Base-by-base conservation (phyloP, 1,140 invertebrate genomes). In the Metaphire vulgaris region DNA sequence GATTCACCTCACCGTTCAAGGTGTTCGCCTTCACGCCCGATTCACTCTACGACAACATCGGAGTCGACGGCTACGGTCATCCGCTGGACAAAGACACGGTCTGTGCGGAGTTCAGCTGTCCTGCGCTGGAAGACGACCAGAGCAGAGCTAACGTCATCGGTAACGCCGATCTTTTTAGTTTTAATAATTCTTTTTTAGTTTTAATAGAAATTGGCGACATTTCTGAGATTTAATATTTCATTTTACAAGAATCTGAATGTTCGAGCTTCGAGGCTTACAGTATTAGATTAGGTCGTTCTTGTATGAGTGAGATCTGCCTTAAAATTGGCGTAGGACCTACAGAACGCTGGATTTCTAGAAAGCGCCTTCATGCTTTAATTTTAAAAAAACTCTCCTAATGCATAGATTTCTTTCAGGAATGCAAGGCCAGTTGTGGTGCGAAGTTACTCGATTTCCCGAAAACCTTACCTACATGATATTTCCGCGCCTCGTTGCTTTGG, bases 401-500 rank as follows among this genome's bases (percentile, higher is more conserved):
- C n/a, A n/a, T n/a, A n/a, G 41, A 56, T 56, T 12, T 56, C 26
- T 6, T 16, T 69, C 65, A 68, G 66, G 69, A 32, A 34, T 75
- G 31, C 66, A 68, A 31, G 30, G 26, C n/a, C 33, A 56, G 16
- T 33, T 84, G 21, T 84, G 82, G 81, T 76, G 74, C 14, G 82
- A 83, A 72, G 82, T 81, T n/a, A 74, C 79, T 2, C 74, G 82
- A 32, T 80, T 79, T 0, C 32, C 41, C 2, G 79, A 78, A 15
- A 78, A 83, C n/a, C 66, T 81, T 16, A 77, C 82, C 6, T 76
- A 81, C 68, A 82, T 82, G 81, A 76, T 81, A 26, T 83, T 81
- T 73, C 83, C 83, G 0, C 79, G 83, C 6, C 31, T 84, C 6
- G 56, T 84, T n/a, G 82, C 83, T 2, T 74, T 83, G 26, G 83